Conservation (phyloP, 2,888 invertebrate species). For the Rhagonycha lutea region DNA sequence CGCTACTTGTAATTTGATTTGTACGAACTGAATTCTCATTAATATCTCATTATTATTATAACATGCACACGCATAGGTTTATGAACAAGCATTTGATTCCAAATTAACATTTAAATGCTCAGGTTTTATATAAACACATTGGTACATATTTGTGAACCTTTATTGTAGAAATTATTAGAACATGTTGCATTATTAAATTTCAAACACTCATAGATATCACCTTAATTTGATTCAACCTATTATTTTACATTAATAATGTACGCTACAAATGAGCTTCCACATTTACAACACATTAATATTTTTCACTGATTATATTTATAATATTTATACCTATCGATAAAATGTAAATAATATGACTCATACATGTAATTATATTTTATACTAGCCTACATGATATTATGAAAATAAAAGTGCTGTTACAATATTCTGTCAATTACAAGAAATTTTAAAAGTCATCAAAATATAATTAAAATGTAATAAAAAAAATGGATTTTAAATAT, state of each 20-base stretch:
- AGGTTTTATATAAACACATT: background rate
- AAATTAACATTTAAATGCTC: background rate
- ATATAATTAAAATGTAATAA: background rate
- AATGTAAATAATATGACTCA: background rate
- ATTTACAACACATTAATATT: background rate
- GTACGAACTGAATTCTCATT: conserved; percentile 44
- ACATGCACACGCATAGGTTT: conserved; percentile 9
- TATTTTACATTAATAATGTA: background rate
- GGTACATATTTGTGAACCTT: background rate
- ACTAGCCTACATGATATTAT: background rate
- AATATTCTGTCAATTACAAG: background rate
- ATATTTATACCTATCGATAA: background rate
- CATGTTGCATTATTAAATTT: conserved; percentile 16
- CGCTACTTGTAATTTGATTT: conserved; percentile 47
- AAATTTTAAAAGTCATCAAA: background rate
- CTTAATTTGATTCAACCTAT: background rate
- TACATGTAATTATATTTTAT: background rate
- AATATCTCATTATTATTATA: conserved; percentile 44
- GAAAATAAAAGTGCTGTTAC: background rate
- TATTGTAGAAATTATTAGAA: background rate
- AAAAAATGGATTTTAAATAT: background rate
- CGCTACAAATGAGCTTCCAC: background rate
- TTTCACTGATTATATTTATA: background rate
- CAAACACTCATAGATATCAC: background rate
- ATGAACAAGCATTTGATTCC: conserved; percentile 23